These are phyloP conservation scores for Otolemur crassicaudatus DNA, from an alignment of 2,797 vertebrate species.

Conservation along the genomic window DNA sequence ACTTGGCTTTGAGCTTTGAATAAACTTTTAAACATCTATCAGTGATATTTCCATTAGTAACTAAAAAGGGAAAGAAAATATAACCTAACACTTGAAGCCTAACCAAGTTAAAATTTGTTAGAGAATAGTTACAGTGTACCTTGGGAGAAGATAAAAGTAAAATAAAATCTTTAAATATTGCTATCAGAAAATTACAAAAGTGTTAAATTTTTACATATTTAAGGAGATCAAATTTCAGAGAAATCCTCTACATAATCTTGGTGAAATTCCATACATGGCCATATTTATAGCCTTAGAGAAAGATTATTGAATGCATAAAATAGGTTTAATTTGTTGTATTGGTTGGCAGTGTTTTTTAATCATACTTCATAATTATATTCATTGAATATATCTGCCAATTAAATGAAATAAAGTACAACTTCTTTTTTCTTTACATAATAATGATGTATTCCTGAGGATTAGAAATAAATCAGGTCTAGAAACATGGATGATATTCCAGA, in stretches of 20 bases:
- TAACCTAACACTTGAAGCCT: neutral
- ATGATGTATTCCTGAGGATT: neutral
- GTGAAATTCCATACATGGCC: neutral
- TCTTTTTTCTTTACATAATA: neutral
- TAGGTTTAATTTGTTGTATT: neutral
- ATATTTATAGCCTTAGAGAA: neutral
- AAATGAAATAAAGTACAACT: neutral
- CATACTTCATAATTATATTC: neutral
- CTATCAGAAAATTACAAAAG: neutral
- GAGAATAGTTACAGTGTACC: neutral
- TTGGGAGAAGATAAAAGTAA: conserved; percentile 26
- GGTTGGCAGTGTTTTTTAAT: neutral
- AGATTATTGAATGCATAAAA: conserved; percentile 10
- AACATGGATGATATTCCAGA: neutral
- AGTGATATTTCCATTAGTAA: neutral
- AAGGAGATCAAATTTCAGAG: neutral
- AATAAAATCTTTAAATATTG: neutral
- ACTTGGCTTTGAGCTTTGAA: neutral
- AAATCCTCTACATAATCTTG: neutral
- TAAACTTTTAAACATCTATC: neutral
- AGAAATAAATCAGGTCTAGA: neutral
- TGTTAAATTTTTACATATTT: neutral
- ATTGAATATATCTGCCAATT: neutral
- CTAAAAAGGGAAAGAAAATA: neutral
- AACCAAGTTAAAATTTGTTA: neutral